These are phyloP conservation scores for Fissipunctia ypsillon DNA, from an alignment of 2,888 invertebrate genomes.

Conservation along the genomic window DNA sequence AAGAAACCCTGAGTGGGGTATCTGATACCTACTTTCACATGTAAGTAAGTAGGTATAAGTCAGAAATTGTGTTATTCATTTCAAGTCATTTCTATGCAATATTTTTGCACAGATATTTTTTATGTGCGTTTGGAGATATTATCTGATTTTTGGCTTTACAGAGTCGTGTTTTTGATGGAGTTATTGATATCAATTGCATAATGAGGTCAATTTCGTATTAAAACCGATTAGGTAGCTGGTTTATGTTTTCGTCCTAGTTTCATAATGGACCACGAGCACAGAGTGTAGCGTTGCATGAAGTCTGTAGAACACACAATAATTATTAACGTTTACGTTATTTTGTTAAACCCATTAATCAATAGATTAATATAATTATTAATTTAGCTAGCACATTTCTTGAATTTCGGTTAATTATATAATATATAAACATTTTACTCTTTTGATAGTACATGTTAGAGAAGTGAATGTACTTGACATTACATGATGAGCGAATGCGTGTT, in stretches of 20 bases:
- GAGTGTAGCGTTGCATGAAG: neutral
- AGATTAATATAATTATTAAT: neutral
- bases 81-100: neutral
- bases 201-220: neutral
- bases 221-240: neutral
- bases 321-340: neutral
- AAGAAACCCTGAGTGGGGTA: no score
- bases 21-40: no score
- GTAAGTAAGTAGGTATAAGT: neutral
- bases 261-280: neutral
- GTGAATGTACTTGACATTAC: neutral
- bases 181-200: neutral
- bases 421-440: neutral
- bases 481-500: conserved; percentile 5
- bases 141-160: neutral
- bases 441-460: neutral
- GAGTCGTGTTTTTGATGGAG: neutral
- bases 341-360: neutral
- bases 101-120: neutral
- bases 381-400: neutral
- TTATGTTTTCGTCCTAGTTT: neutral
- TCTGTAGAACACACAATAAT: neutral
- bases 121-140: neutral
- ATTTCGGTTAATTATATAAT: neutral
- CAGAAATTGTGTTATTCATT: neutral